Base-by-base conservation (phyloP, 2,113 vertebrate genomes). In the Pipra filicauda region DNA sequence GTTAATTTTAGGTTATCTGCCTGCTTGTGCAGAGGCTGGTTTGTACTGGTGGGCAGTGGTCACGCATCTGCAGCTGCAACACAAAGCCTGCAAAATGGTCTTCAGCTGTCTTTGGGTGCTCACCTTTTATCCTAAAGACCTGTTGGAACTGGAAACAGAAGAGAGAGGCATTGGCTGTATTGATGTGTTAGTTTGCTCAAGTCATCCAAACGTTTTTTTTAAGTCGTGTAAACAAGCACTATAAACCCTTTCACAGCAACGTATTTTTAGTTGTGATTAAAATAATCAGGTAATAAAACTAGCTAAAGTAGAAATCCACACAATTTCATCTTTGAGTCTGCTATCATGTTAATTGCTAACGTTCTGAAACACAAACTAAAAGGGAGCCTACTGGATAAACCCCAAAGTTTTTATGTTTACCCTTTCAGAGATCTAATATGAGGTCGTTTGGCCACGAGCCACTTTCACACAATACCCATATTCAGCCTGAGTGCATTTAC, bases 401-500 rank as follows among this genome's bases (percentile, higher is more conserved):
- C 24, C 37, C 69, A 33, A 84, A 75, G 83, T 87, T 94, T 92
- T 86, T 35, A 31, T 78, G 86, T 92, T 96, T 94, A 77, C 75
- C 57, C 75, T 91, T 81, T 88, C 57, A 79, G 44, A 87, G 72
- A 88, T 92, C 85, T 93, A 49, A 92, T 92, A 5, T 64, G 91
- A 85, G 88, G 92, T 96, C 80, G 73, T 35, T 92, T 95, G 96
- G 91, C 75, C 70, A 20, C 0, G 1, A 92, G 96, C 95, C 91
- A 79, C 77, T 94, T 92, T 65, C 72, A 20, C 84, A 95, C 75
- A 96, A 95, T 95, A 62, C 76, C 49, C 83, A 1, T 37, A 93
- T 95, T 95, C 88, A 95, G 43, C 51, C 78, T 39, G 71, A 59
- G 39, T 52, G 64, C 85, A 43, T 95, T 96, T 91, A 89, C 70